A percentile compares a stretch with the other conserved stretches of the same genome.
These are phyloP conservation scores for Phymorhynchus buccinoides DNA, from an alignment of 1,140 invertebrate species.

Conservation along the genomic window DNA sequence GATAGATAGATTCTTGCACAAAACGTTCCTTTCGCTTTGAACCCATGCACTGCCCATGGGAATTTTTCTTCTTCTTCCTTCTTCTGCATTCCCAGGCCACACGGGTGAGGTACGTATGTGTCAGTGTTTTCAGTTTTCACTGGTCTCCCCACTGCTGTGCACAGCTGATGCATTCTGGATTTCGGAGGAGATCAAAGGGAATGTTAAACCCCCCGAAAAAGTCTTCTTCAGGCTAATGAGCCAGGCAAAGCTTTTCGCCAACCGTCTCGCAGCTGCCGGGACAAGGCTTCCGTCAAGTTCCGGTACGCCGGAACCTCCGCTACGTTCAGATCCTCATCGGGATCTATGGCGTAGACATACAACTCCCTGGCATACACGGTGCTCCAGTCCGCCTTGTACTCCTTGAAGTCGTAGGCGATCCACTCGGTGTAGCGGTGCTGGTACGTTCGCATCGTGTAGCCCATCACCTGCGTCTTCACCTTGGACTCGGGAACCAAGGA, in stretches of 20 bases:
- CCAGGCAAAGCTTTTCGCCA: slow-evolving; percentile 50
- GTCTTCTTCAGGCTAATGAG: neutral
- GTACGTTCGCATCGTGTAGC: slow-evolving; percentile 80
- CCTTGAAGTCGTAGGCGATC: slow-evolving; percentile 73
- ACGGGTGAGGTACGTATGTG: no score
- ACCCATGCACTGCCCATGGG: neutral
- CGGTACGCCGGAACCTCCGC: slow-evolving; percentile 60
- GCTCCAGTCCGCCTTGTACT: slow-evolving; percentile 78
- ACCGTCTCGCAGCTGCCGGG: slow-evolving; percentile 52
- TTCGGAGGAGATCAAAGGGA: neutral
- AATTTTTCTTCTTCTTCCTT: neutral
- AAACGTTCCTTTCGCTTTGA: no score
- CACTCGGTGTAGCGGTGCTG: slow-evolving; percentile 85
- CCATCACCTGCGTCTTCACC: slow-evolving; percentile 84
- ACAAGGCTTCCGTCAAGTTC: slow-evolving; percentile 49
- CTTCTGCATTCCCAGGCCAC: neutral
- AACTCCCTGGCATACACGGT: slow-evolving; percentile 77
- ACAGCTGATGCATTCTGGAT: no score
- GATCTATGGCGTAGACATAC: slow-evolving; percentile 77
- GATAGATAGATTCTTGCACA: no score
- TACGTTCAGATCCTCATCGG: slow-evolving; percentile 81
- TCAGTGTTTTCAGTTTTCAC: no score
- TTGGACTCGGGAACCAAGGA: slow-evolving; percentile 80
- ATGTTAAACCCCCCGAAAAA: neutral
- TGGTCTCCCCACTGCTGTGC: no score